Base-by-base conservation (phyloP, 2,888 invertebrate genomes). In the Coleophora deauratella region DNA sequence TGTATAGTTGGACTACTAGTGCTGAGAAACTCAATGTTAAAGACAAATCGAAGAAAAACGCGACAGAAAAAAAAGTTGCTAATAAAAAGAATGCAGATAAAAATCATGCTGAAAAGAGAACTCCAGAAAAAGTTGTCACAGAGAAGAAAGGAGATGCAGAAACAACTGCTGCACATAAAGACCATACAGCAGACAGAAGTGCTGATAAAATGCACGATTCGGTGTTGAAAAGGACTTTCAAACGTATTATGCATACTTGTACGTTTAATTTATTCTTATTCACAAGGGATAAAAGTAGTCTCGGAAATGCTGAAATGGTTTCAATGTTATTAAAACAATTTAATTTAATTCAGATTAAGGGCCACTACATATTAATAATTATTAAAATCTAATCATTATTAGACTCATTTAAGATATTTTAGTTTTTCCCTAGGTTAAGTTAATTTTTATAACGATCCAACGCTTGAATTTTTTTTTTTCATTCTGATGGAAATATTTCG, bases 181-280 rank as follows among this genome's bases (percentile, higher is more conserved):
- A 31, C 10, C 21, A 31, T 11, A 10, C 34, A 8, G 30, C 28
- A 11, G 35, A 40, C 12, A 48, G 39, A 21, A 48, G 41, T 38
- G 35, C 44, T 8, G 32, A 37, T 10, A 47, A 49, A 30, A 40
- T 34, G 9, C 21, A 38, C 14, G 37, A 42, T 30, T 49, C 44
- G 1, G 46, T 46, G 27, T 31, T 48, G 1, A 49, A 44, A 37
- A 37, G 27, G 9, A 15, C 34, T 13, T 12, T 42, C 1, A 42
- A 38, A 35, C 33, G 35, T 12, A 9, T 42, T 3, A 35, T 42
- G n/a, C 42, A 38, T 27, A 27, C 31, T 13, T 31, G 42, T 42
- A 42, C 30, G 42, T 42, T 36, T 36, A 31, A 4, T 31, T n/a
- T n/a, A n/a, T n/a, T n/a, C n/a, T n/a, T n/a, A n/a, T n/a, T n/a